These are phyloP conservation scores for Rhagoletis zephyria DNA, from an alignment of 1,140 invertebrate genomes.

Conservation along the genomic window DNA sequence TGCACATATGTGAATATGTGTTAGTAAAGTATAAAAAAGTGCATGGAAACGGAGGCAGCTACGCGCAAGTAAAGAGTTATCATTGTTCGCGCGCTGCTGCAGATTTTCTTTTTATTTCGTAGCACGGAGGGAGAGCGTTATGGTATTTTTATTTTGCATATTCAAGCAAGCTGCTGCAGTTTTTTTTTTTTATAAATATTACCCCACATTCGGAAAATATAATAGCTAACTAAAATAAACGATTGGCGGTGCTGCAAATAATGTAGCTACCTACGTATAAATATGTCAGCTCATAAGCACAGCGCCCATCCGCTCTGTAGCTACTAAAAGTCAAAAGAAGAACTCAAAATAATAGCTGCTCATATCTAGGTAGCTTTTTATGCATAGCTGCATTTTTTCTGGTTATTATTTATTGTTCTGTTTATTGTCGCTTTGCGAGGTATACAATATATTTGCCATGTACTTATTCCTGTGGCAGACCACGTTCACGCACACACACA, in stretches of 20 bases:
- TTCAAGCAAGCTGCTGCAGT: not conserved
- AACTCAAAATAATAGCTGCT: slow-evolving; percentile 13
- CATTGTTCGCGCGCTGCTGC: not conserved
- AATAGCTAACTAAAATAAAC: slow-evolving; percentile 33
- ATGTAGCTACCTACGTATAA: too few species aligned
- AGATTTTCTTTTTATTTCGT: not conserved
- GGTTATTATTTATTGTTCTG: slow-evolving; percentile 24
- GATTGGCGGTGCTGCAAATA: not conserved
- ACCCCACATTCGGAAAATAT: not conserved
- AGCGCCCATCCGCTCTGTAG: not conserved
- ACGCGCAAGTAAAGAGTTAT: not conserved
- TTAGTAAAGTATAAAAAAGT: not conserved
- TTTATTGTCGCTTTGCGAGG: slow-evolving; percentile 38
- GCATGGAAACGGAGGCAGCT: not conserved
- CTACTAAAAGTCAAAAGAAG: not conserved
- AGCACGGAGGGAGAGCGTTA: not conserved
- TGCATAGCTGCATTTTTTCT: not conserved
- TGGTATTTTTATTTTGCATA: slow-evolving; percentile 15
- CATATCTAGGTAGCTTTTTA: not conserved
- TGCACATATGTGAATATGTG: not conserved
- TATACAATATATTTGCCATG: not conserved
- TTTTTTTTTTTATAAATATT: not conserved
- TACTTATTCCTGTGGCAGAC: not conserved
- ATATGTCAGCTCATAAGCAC: not conserved
- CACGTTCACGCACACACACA: not conserved